Evolutionary conservation across 2,113 vertebrate genomes (phyloP), one percentile per base, ranked within the genome.

Genomic region (Centrocercus urophasianus): DNA sequence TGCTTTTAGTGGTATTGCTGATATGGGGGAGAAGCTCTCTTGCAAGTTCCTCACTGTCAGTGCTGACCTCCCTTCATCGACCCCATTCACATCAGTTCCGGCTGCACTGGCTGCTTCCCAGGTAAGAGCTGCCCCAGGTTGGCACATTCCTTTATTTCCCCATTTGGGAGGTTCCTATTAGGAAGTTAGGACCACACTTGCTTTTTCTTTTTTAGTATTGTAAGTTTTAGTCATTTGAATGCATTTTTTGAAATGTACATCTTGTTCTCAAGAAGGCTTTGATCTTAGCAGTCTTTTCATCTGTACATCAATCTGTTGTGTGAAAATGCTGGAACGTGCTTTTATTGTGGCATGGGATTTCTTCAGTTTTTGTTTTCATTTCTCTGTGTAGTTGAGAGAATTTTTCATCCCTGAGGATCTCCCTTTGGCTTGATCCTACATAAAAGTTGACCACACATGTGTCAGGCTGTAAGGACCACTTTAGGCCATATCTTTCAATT

Each of bases 241-340:
- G 47, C 42, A 8, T 63, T 93, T 94, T 95, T 72, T 0, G 3
- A 88, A 89, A 64, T 19, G 36, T 88, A 95, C 67, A 70, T 92
- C 78, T 76, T 93, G 67, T 95, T 95, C 91, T 79, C 56, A 66
- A 74, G 64, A 67, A 89, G 89, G 43, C 96, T 96, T 96, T 96
- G 95, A 96, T 96, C 91, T 92, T 86, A 54, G 84, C 93, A 89
- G 86, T 93, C 95, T 95, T 95, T 96, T 95, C 93, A 95, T 96
- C 94, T 93, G 17, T 88, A 40, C 69, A 42, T 95, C 91, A 96
- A 6, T 93, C 85, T 89, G 78, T 75, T 91, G 72, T 93, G 91
- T 73, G 87, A 91, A 93, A 88, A 88, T 88, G 71, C 64, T 91
- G 71, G 87, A 86, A 93, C 36, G 4, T 88, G 83, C 87, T 93